Percentiles rank a stretch among this genome's conserved stretches.
phyloP scores from a whole-genome alignment of 2,888 invertebrate genomes.

The Junonia oenone region DNA sequence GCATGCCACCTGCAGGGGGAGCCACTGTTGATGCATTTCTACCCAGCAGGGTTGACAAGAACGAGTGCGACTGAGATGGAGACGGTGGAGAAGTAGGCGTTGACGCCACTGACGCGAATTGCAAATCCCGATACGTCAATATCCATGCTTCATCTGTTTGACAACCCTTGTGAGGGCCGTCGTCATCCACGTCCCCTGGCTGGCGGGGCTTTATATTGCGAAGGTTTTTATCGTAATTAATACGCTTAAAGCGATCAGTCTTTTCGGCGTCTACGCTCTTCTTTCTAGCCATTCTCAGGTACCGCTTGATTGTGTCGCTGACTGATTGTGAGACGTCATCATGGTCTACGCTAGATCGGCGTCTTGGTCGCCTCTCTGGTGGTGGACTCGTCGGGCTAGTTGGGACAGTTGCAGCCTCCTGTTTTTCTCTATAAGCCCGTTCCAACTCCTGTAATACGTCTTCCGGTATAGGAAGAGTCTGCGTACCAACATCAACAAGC shows the following conservation, averaged over 20 bases:
- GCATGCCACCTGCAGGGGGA: conserved; percentile 85
- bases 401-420: conserved; percentile 62
- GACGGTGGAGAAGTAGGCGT: conserved; percentile 75
- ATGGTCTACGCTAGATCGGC: conserved; percentile 89
- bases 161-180: conserved; percentile 86
- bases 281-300: conserved; percentile 91
- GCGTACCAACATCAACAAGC: conserved; percentile 76
- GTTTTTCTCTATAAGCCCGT: conserved; percentile 62
- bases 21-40: conserved; percentile 53
- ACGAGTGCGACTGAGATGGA: conserved; percentile 71
- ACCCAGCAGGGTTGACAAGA: conserved; percentile 59
- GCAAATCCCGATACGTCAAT: conserved; percentile 62
- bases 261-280: conserved; percentile 91
- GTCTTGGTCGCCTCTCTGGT: conserved; percentile 65
- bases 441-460: conserved; percentile 72
- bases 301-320: conserved; percentile 91
- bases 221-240: conserved; percentile 92
- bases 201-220: conserved; percentile 90
- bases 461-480: conserved; percentile 82
- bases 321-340: conserved; percentile 93
- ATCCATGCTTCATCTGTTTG: conserved; percentile 90
- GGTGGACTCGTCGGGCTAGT: conserved; percentile 65
- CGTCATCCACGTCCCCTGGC: conserved; percentile 88
- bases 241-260: conserved; percentile 89
- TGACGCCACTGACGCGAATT: conserved; percentile 57